Percentiles rank a stretch among this genome's conserved stretches.
These are phyloP conservation scores for Drosophila burlai DNA, from an alignment of 1,140 invertebrate species.

Conservation along the genomic window DNA sequence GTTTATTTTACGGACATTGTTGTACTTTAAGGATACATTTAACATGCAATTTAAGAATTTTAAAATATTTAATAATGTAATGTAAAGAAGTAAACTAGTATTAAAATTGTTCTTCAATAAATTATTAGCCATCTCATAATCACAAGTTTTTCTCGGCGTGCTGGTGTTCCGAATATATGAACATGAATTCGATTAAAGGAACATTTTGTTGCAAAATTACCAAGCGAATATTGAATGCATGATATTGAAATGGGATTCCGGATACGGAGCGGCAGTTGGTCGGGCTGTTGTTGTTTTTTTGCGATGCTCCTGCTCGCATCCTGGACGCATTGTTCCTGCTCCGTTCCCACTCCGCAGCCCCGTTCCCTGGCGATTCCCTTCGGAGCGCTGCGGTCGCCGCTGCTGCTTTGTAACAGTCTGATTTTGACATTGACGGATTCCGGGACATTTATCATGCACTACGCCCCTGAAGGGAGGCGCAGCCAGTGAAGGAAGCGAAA, in stretches of 20 bases:
- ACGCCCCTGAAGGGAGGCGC: slow-evolving; percentile 55
- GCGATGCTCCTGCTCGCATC: slow-evolving; percentile 48
- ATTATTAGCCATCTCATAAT: background rate
- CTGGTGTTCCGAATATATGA: background rate
- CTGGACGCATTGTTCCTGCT: slow-evolving; percentile 40
- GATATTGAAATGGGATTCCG: slow-evolving; percentile 42
- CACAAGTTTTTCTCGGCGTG: background rate
- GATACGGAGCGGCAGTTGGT: slow-evolving; percentile 28
- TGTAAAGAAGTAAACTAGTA: too few relatives aligned
- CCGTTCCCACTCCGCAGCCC: slow-evolving; percentile 5
- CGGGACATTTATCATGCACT: slow-evolving; percentile 71
- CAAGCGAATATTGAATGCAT: slow-evolving; percentile 44
- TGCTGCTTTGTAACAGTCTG: slow-evolving; percentile 78
- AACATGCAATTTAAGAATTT: too few relatives aligned
- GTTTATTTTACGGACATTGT: too few relatives aligned
- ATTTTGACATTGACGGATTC: slow-evolving; percentile 82
- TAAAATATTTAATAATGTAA: too few relatives aligned
- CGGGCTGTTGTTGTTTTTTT: slow-evolving; percentile 21
- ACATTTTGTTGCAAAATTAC: slow-evolving; percentile 25
- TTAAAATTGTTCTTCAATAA: too few relatives aligned
- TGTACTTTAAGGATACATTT: too few relatives aligned
- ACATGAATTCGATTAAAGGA: background rate
- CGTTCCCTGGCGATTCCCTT: slow-evolving; percentile 28
- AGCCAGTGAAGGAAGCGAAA: slow-evolving; percentile 51
- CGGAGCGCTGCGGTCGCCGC: slow-evolving; percentile 43